phyloP scores from a whole-genome alignment of 2,888 invertebrate species.

The Drosophila percnosoma region DNA sequence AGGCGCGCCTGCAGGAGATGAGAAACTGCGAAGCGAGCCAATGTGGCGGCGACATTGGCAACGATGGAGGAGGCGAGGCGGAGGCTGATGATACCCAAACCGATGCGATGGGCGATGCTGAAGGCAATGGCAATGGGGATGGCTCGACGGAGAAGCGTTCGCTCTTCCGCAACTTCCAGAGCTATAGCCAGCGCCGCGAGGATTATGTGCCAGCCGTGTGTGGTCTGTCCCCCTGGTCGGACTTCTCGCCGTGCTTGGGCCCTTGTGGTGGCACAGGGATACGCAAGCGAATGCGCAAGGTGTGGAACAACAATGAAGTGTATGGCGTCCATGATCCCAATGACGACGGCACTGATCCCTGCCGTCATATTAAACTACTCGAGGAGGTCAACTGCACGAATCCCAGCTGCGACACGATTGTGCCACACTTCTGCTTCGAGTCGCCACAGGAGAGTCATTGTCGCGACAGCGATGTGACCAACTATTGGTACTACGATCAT shows the following conservation, averaged over 20 bases:
- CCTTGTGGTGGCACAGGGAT: conserved; percentile 90
- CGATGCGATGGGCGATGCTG: conserved; percentile 38
- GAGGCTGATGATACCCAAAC: conserved; percentile 24
- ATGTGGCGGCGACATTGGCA: conserved; percentile 82
- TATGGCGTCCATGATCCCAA: conserved; percentile 74
- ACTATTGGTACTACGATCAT: conserved; percentile 94
- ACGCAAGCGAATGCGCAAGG: conserved; percentile 86
- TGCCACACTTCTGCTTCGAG: conserved; percentile 80
- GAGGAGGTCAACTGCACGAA: conserved; percentile 83
- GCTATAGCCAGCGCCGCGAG: conserved; percentile 79
- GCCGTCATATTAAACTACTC: conserved; percentile 77
- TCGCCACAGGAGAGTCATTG: conserved; percentile 89
- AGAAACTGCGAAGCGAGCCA: conserved; percentile 84
- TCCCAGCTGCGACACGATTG: conserved; percentile 78
- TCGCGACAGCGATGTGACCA: conserved; percentile 90
- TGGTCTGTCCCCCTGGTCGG: conserved; percentile 90
- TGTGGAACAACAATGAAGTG: conserved; percentile 82
- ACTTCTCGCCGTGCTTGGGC: conserved; percentile 92
- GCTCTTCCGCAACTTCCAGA: conserved; percentile 73
- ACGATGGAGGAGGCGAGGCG: conserved; percentile 24
- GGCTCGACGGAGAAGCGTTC: conserved; percentile 65
- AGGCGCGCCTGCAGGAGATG: conserved; percentile 85
- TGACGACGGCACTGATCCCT: conserved; percentile 80
- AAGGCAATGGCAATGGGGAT: conserved; percentile 46
- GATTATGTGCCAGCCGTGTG: conserved; percentile 86